Evolutionary conservation across 2,888 invertebrate genomes (phyloP).

Genomic region (Liodrosophila aerea): DNA sequence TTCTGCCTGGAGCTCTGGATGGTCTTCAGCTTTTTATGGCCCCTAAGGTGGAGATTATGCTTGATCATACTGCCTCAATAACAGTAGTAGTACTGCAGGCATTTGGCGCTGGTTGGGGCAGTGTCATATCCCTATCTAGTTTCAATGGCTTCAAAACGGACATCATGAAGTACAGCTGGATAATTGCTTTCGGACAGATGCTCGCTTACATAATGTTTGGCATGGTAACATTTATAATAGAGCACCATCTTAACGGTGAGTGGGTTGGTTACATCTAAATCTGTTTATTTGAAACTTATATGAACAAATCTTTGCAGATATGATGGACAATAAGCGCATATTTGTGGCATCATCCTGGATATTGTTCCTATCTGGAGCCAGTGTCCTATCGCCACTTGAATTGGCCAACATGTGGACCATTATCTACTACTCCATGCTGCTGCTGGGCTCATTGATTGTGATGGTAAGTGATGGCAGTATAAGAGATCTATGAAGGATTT

Average conservation of each 20-base stretch:
- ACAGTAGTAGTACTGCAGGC: constrained; percentile 85
- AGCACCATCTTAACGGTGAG: constrained; percentile 84
- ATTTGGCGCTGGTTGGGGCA: constrained; percentile 93
- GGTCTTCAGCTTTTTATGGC: constrained; percentile 45
- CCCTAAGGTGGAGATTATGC: constrained; percentile 13
- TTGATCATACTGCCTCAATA: constrained; percentile 22
- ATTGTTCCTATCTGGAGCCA: constrained; percentile 68
- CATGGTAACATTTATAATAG: constrained; percentile 87
- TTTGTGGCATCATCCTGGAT: constrained; percentile 61
- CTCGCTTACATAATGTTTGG: constrained; percentile 83
- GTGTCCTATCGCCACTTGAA: constrained; percentile 61
- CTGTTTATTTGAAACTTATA: background rate
- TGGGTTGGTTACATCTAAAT: background rate
- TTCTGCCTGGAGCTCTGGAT: constrained; percentile 62
- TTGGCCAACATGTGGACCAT: constrained; percentile 89
- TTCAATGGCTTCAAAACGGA: constrained; percentile 90
- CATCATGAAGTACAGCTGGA: constrained; percentile 83
- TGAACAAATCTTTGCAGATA: constrained; percentile 18
- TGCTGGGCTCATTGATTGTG: constrained; percentile 88
- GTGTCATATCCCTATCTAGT: constrained; percentile 91
- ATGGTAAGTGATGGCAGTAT: constrained; percentile 84
- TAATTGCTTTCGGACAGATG: constrained; percentile 68
- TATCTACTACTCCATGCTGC: constrained; percentile 89
- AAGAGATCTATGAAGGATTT: too few relatives aligned
- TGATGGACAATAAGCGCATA: constrained; percentile 3